These are phyloP conservation scores for Xanthorhoe designata DNA, from an alignment of 2,888 invertebrate genomes.

Conservation along the genomic window DNA sequence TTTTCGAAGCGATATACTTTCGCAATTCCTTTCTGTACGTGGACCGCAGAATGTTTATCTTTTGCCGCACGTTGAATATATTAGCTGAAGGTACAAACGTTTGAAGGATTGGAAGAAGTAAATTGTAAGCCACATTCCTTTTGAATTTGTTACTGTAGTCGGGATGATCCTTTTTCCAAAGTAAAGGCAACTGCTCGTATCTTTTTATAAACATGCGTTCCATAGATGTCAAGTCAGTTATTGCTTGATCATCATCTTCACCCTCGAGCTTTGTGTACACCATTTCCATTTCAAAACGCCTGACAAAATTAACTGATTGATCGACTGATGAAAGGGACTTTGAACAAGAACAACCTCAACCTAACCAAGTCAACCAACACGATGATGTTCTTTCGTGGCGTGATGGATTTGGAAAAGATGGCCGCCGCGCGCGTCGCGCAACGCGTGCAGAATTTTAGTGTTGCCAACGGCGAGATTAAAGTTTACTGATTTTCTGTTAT, in stretches of 20 bases:
- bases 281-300: conserved; percentile 24
- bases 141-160: conserved; percentile 54
- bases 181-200: conserved; percentile 49
- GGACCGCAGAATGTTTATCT: conserved; percentile 58
- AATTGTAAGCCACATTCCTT: conserved; percentile 48
- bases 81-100: conserved; percentile 49
- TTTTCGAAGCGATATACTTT: conserved; percentile 49
- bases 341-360: conserved; percentile 1
- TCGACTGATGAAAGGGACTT: conserved; percentile 34
- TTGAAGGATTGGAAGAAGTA: conserved; percentile 47
- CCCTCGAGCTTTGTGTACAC: conserved; percentile 5
- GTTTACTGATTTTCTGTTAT: not conserved
- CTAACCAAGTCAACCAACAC: conserved; percentile 23
- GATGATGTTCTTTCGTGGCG: not conserved
- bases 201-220: conserved; percentile 51
- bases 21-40: conserved; percentile 52
- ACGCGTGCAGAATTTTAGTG: conserved; percentile 1
- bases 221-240: conserved; percentile 38
- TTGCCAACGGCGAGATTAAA: conserved; percentile 1
- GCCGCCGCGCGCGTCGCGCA: conserved; percentile 1
- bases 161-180: conserved; percentile 53
- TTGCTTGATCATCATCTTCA: conserved; percentile 7
- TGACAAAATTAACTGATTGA: conserved; percentile 32
- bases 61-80: conserved; percentile 49
- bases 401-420: conserved; percentile 4